Percentiles rank a stretch among this genome's conserved stretches.
Conservation (phyloP, 2,113 vertebrate genomes). For the Myocastor coypus region DNA sequence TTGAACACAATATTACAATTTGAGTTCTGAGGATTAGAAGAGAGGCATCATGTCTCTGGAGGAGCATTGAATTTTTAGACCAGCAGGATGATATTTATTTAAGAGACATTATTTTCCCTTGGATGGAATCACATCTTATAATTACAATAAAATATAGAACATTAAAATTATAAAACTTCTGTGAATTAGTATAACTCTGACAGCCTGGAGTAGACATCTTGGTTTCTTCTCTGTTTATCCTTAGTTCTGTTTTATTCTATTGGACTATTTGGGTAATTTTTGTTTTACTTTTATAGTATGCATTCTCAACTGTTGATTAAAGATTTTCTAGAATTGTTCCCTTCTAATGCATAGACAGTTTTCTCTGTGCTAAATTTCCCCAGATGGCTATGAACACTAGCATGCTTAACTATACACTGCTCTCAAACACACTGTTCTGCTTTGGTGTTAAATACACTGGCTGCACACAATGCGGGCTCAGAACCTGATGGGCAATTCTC, state of each 20-base stretch:
- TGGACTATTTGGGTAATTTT: neutral
- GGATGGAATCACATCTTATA: neutral
- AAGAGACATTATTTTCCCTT: neutral
- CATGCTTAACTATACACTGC: neutral
- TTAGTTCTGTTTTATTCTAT: constrained; percentile 15
- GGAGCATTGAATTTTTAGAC: neutral
- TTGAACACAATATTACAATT: neutral
- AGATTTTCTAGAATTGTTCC: neutral
- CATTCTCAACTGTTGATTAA: neutral
- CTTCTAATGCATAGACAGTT: neutral
- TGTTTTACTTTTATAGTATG: neutral
- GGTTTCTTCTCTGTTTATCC: neutral
- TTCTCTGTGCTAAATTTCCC: neutral
- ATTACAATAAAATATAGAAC: neutral
- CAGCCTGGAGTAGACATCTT: neutral
- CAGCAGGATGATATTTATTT: neutral
- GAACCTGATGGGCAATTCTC: neutral
- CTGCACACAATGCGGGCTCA: neutral
- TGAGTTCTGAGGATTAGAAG: neutral
- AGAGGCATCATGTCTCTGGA: neutral
- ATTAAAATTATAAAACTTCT: neutral
- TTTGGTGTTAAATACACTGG: neutral
- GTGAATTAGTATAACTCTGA: neutral
- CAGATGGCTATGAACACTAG: neutral
- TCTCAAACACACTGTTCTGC: neutral